Conservation (phyloP, 2,113 vertebrate genomes). For the Maccullochella peelii region DNA sequence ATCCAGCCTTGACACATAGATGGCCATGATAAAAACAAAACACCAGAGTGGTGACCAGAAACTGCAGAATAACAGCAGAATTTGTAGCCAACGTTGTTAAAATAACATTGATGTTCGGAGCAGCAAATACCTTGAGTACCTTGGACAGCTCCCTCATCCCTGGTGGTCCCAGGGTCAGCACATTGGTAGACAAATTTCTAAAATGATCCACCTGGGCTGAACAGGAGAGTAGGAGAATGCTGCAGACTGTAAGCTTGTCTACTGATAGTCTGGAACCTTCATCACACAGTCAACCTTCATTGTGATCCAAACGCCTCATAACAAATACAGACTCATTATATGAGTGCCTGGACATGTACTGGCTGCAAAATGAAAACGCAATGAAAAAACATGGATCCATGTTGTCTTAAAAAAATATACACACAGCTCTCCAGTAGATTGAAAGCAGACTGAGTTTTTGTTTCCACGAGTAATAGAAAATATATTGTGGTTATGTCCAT, state of each 20-base stretch:
- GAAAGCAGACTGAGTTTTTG: too few relatives aligned
- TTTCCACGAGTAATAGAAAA: too few relatives aligned
- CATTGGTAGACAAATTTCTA: background rate
- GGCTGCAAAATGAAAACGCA: background rate
- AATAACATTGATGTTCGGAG: background rate
- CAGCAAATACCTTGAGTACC: background rate
- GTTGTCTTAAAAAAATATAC: background rate
- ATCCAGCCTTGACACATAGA: background rate
- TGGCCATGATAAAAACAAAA: background rate
- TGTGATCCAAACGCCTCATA: background rate
- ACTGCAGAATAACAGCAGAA: background rate
- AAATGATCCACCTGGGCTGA: background rate
- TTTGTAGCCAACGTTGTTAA: background rate
- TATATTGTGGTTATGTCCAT: background rate
- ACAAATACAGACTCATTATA: background rate
- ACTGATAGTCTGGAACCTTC: too few relatives aligned
- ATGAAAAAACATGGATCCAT: background rate
- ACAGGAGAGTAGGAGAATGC: background rate
- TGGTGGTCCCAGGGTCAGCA: conserved; percentile 38
- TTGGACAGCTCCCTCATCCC: conserved; percentile 3
- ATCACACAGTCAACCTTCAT: background rate
- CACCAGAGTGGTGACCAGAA: background rate
- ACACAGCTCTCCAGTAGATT: background rate
- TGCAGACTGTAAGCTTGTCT: background rate
- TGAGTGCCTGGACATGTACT: background rate